These are phyloP conservation scores for Sinocyclocheilus maitianheensis DNA, from an alignment of 2,113 vertebrate species.

Conservation along the genomic window DNA sequence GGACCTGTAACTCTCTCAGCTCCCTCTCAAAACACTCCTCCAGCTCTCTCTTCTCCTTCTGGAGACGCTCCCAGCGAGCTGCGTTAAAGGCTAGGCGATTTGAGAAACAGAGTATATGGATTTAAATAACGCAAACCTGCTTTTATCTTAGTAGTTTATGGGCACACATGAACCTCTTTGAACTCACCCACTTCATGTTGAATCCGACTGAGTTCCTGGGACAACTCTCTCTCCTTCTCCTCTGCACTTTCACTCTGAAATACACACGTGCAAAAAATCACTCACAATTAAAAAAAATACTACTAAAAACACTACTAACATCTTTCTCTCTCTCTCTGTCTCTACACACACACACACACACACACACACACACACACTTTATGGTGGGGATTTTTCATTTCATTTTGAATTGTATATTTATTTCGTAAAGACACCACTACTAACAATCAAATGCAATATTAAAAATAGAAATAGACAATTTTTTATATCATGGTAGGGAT, in stretches of 20 bases:
- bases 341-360: too few species aligned
- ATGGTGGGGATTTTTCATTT: too few species aligned
- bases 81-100: conserved; percentile 77
- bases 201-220: conserved; percentile 82
- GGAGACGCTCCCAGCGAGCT: conserved; percentile 79
- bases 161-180: not conserved
- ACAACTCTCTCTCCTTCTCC: conserved; percentile 84
- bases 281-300: too few species aligned
- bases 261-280: conserved; percentile 34
- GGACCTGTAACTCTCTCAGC: conserved; percentile 78
- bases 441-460: not conserved
- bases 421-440: not conserved
- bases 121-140: not conserved
- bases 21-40: conserved; percentile 83
- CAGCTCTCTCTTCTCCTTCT: conserved; percentile 86
- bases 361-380: too few species aligned
- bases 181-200: conserved; percentile 93
- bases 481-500: too few species aligned
- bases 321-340: too few species aligned
- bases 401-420: too few species aligned
- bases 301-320: too few species aligned
- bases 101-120: not conserved
- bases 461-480: too few species aligned
- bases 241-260: conserved; percentile 86
- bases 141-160: not conserved